Base-by-base conservation (phyloP, 2,888 invertebrate species). In the Eupithecia centaureata region DNA sequence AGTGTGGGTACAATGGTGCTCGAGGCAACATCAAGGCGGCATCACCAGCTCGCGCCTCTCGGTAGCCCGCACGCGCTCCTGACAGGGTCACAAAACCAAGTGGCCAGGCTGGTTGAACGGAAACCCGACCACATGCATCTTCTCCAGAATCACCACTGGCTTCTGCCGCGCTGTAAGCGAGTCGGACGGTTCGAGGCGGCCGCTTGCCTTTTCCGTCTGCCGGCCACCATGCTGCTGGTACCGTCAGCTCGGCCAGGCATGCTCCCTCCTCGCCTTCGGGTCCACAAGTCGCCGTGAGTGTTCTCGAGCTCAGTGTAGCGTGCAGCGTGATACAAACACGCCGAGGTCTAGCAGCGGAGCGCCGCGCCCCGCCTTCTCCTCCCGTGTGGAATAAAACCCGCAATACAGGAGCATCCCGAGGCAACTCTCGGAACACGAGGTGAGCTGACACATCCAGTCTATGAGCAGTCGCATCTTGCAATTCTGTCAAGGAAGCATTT, bases 191-290 rank as follows among this genome's bases (percentile, higher is more conserved):
- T 61, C 96, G 94, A 60, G 97, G 97, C 22, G 97, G 96, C 59
- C 95, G 94, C 74, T 94, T 94, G 59, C 91, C 93, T 70, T 91
- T 92, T 12, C 95, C 94, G 75, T 95, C 94, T 42, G 94, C 95
- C 0, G 97, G 95, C 98, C 98, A 99, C 98, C 98, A 99, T 63
- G 96, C 95, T 12, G 97, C 96, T 0, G 98, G 99, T 42, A 99
- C 95, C 1, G 97, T 96, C 67, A 98, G 93, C 85, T 97, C 97
- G 0, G 98, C 98, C 63, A 99, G 94, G 84, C 98, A 99, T 0
- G 98, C 98, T 0, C 98, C 97, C 84, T 98, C 98, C 82, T 97
- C 97, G 13, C 97, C 97, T 85, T 97, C 97, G 1, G 98, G 98
- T 80, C 97, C 97, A 89, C 98, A 99, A n/a, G 97, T 97, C 0